Base-by-base conservation (phyloP, 2,113 vertebrate genomes). In the Eolophus roseicapilla region DNA sequence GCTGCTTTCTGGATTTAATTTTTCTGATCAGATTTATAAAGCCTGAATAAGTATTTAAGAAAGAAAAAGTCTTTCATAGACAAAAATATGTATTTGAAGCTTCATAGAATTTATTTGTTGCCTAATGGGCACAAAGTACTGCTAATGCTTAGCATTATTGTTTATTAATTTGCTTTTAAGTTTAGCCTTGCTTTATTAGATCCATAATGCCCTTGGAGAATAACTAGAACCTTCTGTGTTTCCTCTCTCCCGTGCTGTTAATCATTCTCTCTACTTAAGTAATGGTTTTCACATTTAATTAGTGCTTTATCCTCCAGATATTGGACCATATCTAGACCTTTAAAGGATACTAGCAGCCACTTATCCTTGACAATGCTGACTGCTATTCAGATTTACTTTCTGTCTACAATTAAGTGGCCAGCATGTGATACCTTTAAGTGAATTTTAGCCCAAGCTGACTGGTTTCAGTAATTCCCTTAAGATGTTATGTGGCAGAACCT, bases 271-370 rank as follows among this genome's bases (percentile, higher is more conserved):
- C 43, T 35, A 65, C 14, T 86, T 86, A 14, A 92, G 52, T 53
- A 93, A 88, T 69, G 3, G 74, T 60, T 88, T 96, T 60, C 57
- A 68, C 52, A 73, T 90, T 65, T 95, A 88, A 85, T 88, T 90
- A 91, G 25, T 17, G 39, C 25, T 76, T 93, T 88, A 70, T 70
- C 55, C 85, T 77, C 44, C 70, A 63, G 43, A 60, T 86, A 71
- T 7, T 67, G 62, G 59, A 89, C 60, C 6, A 19, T 57, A 83
- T 67, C 64, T 81, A 77, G 69, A 89, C 70, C 78, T 94, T 95
- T 86, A 81, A 73, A 53, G 55, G 86, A 77, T 75, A 62, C 50
- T 68, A 33, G 17, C 5, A 1, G n/a, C 27, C 4, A 4, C 44
- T 86, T 91, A 64, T 39, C 55, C 70, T 85, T 80, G 64, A 55